phyloP scores from a whole-genome alignment of 2,797 vertebrate species.

The Tamandua tetradactyla region DNA sequence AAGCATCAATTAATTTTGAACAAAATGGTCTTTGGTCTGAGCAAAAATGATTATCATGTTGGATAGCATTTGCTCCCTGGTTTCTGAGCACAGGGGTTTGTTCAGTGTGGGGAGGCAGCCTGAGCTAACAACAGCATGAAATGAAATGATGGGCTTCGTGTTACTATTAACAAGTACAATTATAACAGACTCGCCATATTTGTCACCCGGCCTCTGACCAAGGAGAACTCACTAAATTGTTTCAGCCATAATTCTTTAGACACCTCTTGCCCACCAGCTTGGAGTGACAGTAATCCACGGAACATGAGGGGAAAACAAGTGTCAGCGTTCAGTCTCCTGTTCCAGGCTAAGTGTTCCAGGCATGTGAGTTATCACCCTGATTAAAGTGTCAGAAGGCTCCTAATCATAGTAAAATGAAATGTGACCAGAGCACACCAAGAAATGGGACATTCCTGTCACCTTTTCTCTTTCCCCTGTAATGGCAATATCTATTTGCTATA shows the following conservation, averaged over 20 bases:
- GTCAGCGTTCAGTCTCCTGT: slow-evolving; percentile 19
- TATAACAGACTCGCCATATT: not conserved
- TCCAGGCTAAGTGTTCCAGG: slow-evolving; percentile 33
- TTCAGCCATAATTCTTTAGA: not conserved
- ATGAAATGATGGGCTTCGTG: not conserved
- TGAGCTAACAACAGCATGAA: not conserved
- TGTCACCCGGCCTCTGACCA: not conserved
- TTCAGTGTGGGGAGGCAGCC: not conserved
- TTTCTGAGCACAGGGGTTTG: not conserved
- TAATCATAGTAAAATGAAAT: slow-evolving; percentile 77
- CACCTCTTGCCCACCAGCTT: not conserved
- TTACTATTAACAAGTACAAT: slow-evolving; percentile 12
- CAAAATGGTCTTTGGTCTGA: not conserved
- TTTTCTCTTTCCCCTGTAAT: slow-evolving; percentile 74
- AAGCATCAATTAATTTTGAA: not conserved
- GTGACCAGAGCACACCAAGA: slow-evolving; percentile 70
- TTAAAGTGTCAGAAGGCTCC: slow-evolving; percentile 81
- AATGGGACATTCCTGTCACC: slow-evolving; percentile 76
- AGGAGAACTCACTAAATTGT: slow-evolving; percentile 5
- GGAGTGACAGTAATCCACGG: not conserved
- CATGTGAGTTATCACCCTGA: slow-evolving; percentile 71
- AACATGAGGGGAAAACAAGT: not conserved
- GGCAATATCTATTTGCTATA: slow-evolving; percentile 78
- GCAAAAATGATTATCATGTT: not conserved
- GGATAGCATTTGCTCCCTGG: not conserved